Percentiles rank a stretch among this genome's conserved stretches.
phyloP scores from a whole-genome alignment of 2,888 invertebrate genomes.

The Xanthorhoe designata region DNA sequence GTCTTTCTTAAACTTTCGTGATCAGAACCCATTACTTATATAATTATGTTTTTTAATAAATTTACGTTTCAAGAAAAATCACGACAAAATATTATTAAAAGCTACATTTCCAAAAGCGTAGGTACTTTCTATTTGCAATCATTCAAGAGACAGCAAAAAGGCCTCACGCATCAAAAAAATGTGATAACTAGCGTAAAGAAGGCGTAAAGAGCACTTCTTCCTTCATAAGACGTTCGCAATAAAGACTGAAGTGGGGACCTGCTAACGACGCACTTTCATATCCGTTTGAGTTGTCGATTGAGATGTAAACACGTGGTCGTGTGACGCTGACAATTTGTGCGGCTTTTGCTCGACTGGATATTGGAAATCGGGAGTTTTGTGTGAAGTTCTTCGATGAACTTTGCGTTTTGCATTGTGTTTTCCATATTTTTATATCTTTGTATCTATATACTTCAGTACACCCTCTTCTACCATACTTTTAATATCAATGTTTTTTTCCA shows the following conservation, averaged over 20 bases:
- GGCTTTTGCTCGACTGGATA: background rate
- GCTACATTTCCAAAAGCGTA: background rate
- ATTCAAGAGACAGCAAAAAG: conserved; percentile 58
- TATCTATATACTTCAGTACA: too few species aligned
- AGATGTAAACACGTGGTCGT: conserved; percentile 41
- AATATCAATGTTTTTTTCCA: background rate
- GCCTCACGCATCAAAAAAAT: conserved; percentile 75
- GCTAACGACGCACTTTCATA: conserved; percentile 78
- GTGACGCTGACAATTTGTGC: conserved; percentile 23
- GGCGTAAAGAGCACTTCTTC: conserved; percentile 69
- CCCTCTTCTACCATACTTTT: too few species aligned
- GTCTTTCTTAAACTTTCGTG: too few species aligned
- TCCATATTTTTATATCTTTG: too few species aligned
- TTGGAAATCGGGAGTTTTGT: background rate
- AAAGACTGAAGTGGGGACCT: conserved; percentile 74
- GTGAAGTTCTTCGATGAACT: background rate
- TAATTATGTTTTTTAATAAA: too few species aligned
- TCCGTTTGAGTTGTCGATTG: conserved; percentile 46
- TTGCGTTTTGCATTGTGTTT: too few species aligned
- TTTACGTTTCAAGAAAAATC: background rate
- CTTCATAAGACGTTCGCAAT: conserved; percentile 74
- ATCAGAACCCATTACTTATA: too few species aligned
- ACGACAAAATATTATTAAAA: too few species aligned
- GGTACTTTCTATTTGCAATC: conserved; percentile 11
- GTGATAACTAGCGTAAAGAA: conserved; percentile 81